Evolutionary conservation across 2,113 vertebrate genomes (phyloP).

Genomic region (Odontophorus gujanensis): DNA sequence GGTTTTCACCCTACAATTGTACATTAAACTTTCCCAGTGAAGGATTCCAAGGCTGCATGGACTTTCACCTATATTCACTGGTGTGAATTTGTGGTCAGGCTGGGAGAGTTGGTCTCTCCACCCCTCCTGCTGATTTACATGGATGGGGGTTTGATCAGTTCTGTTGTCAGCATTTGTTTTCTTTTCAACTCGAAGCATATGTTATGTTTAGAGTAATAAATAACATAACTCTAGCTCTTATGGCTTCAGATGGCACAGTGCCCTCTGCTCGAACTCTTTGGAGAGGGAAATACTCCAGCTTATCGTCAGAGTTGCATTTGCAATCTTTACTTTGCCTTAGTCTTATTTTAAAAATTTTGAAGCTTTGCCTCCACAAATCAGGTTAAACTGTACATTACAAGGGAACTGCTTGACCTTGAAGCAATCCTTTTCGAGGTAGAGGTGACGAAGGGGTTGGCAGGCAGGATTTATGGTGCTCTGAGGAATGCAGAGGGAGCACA

Average conservation of each 20-base stretch:
- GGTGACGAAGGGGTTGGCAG: conserved; percentile 70
- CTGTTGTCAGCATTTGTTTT: conserved; percentile 64
- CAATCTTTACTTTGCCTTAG: conserved; percentile 67
- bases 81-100: background rate
- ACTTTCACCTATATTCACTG: background rate
- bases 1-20: background rate
- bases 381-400: conserved; percentile 76
- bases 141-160: background rate
- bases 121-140: background rate
- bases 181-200: conserved; percentile 35
- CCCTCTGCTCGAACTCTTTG: conserved; percentile 52
- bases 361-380: conserved; percentile 77
- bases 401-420: conserved; percentile 76
- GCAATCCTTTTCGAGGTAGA: conserved; percentile 73
- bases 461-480: conserved; percentile 61
- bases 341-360: conserved; percentile 76
- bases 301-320: conserved; percentile 72
- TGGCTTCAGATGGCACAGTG: conserved; percentile 52
- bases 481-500: conserved; percentile 61
- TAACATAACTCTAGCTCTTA: conserved; percentile 33
- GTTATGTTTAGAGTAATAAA: conserved; percentile 41
- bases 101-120: background rate
- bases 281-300: conserved; percentile 52
- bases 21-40: background rate
- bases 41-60: background rate